Evolutionary conservation across 1,140 invertebrate genomes (phyloP), one percentile per base, ranked within the genome.

Genomic region (Drosophila pseudoobscura): DNA sequence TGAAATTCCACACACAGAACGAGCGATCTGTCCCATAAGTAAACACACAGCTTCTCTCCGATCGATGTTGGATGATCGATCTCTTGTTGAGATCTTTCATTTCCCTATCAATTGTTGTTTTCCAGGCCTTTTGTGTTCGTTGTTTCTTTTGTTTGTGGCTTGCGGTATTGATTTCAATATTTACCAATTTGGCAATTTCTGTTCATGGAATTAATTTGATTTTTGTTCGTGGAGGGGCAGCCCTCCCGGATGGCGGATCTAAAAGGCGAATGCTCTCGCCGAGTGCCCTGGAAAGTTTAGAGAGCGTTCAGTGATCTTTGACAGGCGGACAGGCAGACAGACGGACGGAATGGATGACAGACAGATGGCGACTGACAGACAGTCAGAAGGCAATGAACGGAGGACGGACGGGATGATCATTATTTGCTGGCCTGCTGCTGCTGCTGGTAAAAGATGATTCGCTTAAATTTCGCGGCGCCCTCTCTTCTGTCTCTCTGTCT

Each of bases 141-240:
- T 26, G 31, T 49, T 47, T 71, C 54, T 71, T 71, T 43, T 29
- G 24, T 20, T 26, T 20, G 26, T 22, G 20, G 3, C 8, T n/a
- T 51, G 31, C 39, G 22, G 39, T 77, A 74, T 85, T 69, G 82
- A 85, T 84, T 84, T 84, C 78, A 80, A 80, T 76, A 66, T 85
- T 77, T 56, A 62, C 55, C 80, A 69, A 77, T 85, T 85, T 87
- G 70, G 77, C 80, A 66, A 62, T 50, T 72, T 83, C 52, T 74
- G 43, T 26, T 58, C 45, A 55, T 43, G 62, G 64, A 69, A 77
- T 80, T 80, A 65, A 69, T 83, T 83, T 78, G 50, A 63, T 75
- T 78, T 78, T 39, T 46, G 55, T 57, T 51, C 13, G 41, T 15
- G 3, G 39, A 43, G 9, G 9, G 20, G 35, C 8, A 39, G 35